phyloP scores from a whole-genome alignment of 2,113 vertebrate genomes.

The Formicarius rufipectus region DNA sequence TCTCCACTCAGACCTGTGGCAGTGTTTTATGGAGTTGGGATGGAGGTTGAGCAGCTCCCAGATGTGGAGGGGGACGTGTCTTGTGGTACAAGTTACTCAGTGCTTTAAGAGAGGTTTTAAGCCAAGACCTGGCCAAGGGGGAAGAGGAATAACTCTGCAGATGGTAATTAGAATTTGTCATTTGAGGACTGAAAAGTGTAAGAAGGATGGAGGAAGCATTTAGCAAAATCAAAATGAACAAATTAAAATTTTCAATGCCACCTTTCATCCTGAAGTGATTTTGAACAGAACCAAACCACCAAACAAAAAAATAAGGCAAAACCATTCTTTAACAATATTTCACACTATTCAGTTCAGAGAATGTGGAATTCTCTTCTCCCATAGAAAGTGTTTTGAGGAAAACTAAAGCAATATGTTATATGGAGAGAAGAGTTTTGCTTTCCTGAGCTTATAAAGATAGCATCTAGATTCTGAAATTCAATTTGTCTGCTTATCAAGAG shows the following conservation, averaged over 20 bases:
- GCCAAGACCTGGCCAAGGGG: background rate
- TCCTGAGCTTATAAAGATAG: background rate
- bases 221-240: background rate
- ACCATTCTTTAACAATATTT: background rate
- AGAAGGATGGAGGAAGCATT: background rate
- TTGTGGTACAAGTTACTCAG: background rate
- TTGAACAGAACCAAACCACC: background rate
- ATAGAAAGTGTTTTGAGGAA: background rate
- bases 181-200: background rate
- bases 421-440: background rate
- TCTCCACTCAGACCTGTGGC: background rate
- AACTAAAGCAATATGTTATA: background rate
- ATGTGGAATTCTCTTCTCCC: background rate
- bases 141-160: background rate
- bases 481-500: background rate
- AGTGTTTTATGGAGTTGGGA: background rate
- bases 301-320: background rate
- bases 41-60: background rate
- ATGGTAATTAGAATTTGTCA: background rate
- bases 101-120: background rate
- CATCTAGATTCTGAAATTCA: background rate
- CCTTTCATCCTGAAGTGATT: rapidly evolving
- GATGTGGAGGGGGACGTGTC: background rate
- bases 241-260: background rate
- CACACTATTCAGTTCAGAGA: background rate